phyloP scores from a whole-genome alignment of 2,888 invertebrate species.

The Thecocarcelia acutangulata region DNA sequence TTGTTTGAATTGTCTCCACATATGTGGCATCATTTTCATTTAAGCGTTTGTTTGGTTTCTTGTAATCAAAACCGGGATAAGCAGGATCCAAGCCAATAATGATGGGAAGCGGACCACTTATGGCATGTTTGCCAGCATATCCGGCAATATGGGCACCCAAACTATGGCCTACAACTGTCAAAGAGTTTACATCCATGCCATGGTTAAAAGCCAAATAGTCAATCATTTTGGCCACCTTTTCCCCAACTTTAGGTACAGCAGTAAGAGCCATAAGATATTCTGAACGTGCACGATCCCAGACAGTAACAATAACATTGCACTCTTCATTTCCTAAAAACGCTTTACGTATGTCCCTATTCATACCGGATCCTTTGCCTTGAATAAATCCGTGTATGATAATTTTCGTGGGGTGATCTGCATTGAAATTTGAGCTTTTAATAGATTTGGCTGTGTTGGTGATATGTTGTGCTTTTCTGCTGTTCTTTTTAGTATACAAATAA shows the following conservation, averaged over 20 bases:
- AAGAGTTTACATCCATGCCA: conserved; percentile 81
- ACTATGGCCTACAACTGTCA: conserved; percentile 83
- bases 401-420: conserved; percentile 70
- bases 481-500: conserved; percentile 74
- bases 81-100: conserved; percentile 81
- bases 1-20: conserved; percentile 76
- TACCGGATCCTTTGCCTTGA: conserved; percentile 81
- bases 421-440: conserved; percentile 70
- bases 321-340: conserved; percentile 83
- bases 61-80: conserved; percentile 72
- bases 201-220: conserved; percentile 81
- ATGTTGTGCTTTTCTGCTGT: conserved; percentile 72
- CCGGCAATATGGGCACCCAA: conserved; percentile 84
- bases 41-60: conserved; percentile 72
- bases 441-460: conserved; percentile 68
- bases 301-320: conserved; percentile 84
- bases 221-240: conserved; percentile 72
- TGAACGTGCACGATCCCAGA: conserved; percentile 83
- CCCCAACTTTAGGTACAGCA: conserved; percentile 73
- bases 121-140: conserved; percentile 83
- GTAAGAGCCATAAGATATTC: conserved; percentile 82
- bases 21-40: conserved; percentile 73
- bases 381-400: conserved; percentile 83
- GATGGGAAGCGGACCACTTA: conserved; percentile 82
- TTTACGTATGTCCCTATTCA: conserved; percentile 69